Base-by-base conservation (phyloP, 2,888 invertebrate genomes). In the Bellardia pandia region DNA sequence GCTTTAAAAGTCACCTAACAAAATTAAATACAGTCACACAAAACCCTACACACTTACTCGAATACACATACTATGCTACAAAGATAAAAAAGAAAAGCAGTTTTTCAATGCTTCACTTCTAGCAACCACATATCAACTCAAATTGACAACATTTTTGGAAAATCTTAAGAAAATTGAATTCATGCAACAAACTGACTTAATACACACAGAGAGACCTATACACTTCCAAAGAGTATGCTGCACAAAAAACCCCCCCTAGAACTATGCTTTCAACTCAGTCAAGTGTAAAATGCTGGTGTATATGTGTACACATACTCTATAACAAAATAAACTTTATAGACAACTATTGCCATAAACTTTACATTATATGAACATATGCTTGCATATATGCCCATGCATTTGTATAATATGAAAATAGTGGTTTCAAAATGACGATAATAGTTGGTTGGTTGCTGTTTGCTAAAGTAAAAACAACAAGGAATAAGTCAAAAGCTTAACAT, bases 141-240 rank as follows among this genome's bases (percentile, higher is more conserved):
- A 87, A 87, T 81, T 85, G 87, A 87, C 87, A 78, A 75, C 48
- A 85, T 87, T 87, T 86, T 81, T 40, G 71, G 62, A 80, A 71
- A 85, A 78, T 82, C 81, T 87, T 85, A 82, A 79, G 85, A 85
- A 87, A 87, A 82, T 85, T 85, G 77, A 85, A 85, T 87, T 75
- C 30, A 51, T 53, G 51, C 56, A 75, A 60, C 53, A 53, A 51
- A 66, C 40, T n/a, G 45, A 58, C 42, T 40, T 40, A 37, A 71
- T 64, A 56, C 45, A 45, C 62, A 42, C 23, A 23, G 23, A 23
- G 23, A 23, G 30, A 56, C 42, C 33, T 45, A 56, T 16, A 30
- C 45, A 64, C 14, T 6, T 13, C 37, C 58, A 37, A 37, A 42
- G 60, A 48, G 40, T 53, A 42, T 71, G 37, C 62, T 37, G n/a